Percentiles rank a stretch among this genome's conserved stretches.
These are phyloP conservation scores for Macroglossus sobrinus DNA, from an alignment of 2,113 vertebrate species.

Conservation along the genomic window DNA sequence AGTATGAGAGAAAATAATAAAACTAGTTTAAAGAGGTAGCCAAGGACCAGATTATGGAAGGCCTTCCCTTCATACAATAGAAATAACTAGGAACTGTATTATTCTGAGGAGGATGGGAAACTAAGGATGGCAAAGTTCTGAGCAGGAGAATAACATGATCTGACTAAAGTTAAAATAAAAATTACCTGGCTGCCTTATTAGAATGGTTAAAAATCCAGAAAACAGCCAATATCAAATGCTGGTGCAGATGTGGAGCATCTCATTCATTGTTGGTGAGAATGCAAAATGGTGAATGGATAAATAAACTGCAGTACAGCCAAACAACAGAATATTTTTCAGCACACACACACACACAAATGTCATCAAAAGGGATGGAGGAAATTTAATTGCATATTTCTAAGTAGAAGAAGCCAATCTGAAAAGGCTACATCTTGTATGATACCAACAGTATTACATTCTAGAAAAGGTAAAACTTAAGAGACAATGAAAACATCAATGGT, in stretches of 20 bases:
- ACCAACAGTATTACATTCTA: background rate
- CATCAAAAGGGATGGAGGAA: background rate
- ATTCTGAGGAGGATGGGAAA: background rate
- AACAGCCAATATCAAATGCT: background rate
- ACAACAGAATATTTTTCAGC: background rate
- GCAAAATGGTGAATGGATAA: background rate
- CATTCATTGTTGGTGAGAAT: background rate
- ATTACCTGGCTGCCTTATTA: background rate
- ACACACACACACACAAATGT: background rate
- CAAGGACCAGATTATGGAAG: background rate
- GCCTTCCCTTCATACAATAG: background rate
- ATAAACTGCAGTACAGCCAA: background rate
- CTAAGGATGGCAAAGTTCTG: background rate
- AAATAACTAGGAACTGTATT: slow-evolving; percentile 1
- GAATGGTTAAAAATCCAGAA: background rate
- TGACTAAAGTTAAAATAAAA: slow-evolving; percentile 4
- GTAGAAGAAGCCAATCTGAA: background rate
- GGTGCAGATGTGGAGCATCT: background rate
- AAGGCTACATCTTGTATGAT: background rate
- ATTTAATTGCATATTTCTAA: background rate
- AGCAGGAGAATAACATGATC: background rate
- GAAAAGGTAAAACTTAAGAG: background rate
- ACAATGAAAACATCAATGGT: background rate
- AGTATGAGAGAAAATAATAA: background rate
- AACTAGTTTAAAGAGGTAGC: background rate